These are phyloP conservation scores for Corythucha ciliata DNA, from an alignment of 2,888 invertebrate genomes.

Conservation along the genomic window DNA sequence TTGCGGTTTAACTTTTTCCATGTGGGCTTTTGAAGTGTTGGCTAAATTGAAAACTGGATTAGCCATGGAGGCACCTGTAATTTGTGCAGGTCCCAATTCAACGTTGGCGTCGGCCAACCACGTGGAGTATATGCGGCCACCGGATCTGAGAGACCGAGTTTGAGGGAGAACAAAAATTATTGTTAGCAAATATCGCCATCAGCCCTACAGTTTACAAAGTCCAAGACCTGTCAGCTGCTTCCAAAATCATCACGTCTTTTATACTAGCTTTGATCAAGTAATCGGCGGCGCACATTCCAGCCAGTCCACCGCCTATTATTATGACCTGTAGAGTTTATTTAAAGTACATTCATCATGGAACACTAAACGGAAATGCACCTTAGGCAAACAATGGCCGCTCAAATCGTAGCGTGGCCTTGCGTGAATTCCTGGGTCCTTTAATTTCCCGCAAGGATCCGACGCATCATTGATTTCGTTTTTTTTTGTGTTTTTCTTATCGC, in stretches of 20 bases:
- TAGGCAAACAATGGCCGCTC: too few relatives aligned
- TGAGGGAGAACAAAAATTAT: not conserved
- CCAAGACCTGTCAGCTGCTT: slow-evolving; percentile 63
- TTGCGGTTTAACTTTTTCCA: slow-evolving; percentile 44
- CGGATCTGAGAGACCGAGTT: slow-evolving; percentile 49
- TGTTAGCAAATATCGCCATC: not conserved
- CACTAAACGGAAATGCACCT: too few relatives aligned
- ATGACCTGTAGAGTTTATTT: too few relatives aligned
- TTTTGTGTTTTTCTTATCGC: too few relatives aligned
- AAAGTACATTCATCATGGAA: too few relatives aligned
- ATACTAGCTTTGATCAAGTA: slow-evolving; percentile 63
- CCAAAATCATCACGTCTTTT: slow-evolving; percentile 59
- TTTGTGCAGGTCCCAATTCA: slow-evolving; percentile 67
- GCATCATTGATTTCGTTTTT: too few relatives aligned
- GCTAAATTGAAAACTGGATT: slow-evolving; percentile 62
- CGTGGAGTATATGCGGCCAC: slow-evolving; percentile 67
- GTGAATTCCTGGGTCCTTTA: too few relatives aligned
- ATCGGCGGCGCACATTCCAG: slow-evolving; percentile 70
- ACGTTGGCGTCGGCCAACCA: slow-evolving; percentile 66
- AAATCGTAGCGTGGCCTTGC: too few relatives aligned
- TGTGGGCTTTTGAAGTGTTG: slow-evolving; percentile 52
- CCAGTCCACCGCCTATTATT: slow-evolving; percentile 69
- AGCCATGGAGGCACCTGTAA: slow-evolving; percentile 59
- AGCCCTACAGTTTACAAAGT: not conserved
- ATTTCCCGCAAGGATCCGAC: too few relatives aligned